Conservation (phyloP, 2,888 invertebrate genomes). For the Clivina fossor region DNA sequence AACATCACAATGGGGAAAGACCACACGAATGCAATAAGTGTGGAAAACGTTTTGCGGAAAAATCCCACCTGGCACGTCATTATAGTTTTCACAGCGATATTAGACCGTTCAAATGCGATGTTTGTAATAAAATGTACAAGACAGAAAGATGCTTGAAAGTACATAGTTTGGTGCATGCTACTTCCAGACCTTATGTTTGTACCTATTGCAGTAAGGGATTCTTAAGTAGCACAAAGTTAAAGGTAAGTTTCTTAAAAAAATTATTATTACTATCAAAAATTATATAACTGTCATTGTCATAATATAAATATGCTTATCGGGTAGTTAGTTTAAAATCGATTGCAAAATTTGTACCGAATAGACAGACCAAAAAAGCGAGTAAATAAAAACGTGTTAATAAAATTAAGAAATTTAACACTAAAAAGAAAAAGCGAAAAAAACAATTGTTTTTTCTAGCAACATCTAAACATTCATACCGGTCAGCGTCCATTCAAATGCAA, state of each 20-base stretch:
- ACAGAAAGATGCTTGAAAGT: slow-evolving; percentile 61
- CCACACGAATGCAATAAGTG: slow-evolving; percentile 57
- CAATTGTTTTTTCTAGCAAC: slow-evolving; percentile 58
- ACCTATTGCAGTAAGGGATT: slow-evolving; percentile 60
- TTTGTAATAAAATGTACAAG: slow-evolving; percentile 60
- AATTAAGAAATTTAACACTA: no score
- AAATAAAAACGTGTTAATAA: no score
- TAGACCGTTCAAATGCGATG: slow-evolving; percentile 53
- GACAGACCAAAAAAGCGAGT: no score
- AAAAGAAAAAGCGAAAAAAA: no score
- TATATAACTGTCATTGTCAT: no score
- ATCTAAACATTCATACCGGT: slow-evolving; percentile 61
- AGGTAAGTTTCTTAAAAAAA: slow-evolving; percentile 44
- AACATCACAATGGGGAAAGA: slow-evolving; percentile 55
- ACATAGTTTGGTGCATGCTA: slow-evolving; percentile 58
- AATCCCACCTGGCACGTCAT: slow-evolving; percentile 52
- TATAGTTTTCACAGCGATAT: slow-evolving; percentile 52
- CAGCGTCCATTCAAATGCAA: slow-evolving; percentile 59
- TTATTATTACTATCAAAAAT: no score
- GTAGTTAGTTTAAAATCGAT: no score
- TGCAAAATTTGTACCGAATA: no score
- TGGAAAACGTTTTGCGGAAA: slow-evolving; percentile 54
- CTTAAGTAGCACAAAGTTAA: slow-evolving; percentile 60
- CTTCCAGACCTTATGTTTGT: slow-evolving; percentile 59
- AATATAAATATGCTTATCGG: no score